A percentile compares a stretch with the other conserved stretches of the same genome.
These are phyloP conservation scores for Hedychridium roseum DNA, from an alignment of 2,888 invertebrate species.

Conservation along the genomic window DNA sequence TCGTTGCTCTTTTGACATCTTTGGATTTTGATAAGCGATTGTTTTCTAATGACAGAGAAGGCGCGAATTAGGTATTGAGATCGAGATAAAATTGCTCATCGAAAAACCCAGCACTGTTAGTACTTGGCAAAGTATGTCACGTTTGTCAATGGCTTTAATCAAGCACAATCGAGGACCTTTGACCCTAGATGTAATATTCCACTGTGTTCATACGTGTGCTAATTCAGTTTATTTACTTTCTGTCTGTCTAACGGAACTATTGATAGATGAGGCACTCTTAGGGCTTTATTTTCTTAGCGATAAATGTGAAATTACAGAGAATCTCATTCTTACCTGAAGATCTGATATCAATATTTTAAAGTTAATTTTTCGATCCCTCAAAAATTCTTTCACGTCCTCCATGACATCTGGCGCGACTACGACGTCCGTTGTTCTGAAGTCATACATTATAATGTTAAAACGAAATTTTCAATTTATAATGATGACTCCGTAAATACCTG, in stretches of 20 bases:
- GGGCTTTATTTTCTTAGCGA: too few relatives aligned
- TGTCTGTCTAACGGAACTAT: too few relatives aligned
- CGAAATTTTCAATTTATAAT: background rate
- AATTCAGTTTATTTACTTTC: too few relatives aligned
- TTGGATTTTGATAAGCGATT: conserved; percentile 74
- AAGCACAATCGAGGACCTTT: too few relatives aligned
- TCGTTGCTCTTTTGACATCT: conserved; percentile 70
- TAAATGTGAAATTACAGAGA: background rate
- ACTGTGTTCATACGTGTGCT: too few relatives aligned
- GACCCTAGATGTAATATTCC: too few relatives aligned
- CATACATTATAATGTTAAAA: too few relatives aligned
- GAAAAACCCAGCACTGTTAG: too few relatives aligned
- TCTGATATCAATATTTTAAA: conserved; percentile 76
- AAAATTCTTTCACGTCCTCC: conserved; percentile 68
- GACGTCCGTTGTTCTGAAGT: conserved; percentile 70
- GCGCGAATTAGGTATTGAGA: conserved; percentile 6
- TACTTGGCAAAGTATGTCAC: too few relatives aligned
- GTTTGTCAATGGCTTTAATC: too few relatives aligned
- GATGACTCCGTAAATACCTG: conserved; percentile 34
- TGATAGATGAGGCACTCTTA: too few relatives aligned
- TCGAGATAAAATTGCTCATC: too few relatives aligned
- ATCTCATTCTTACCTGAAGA: conserved; percentile 68
- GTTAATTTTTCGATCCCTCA: conserved; percentile 71
- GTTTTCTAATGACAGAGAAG: conserved; percentile 66
- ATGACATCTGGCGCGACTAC: conserved; percentile 76